Conservation (phyloP, 2,113 vertebrate species). For the Anarrhichthys ocellatus region DNA sequence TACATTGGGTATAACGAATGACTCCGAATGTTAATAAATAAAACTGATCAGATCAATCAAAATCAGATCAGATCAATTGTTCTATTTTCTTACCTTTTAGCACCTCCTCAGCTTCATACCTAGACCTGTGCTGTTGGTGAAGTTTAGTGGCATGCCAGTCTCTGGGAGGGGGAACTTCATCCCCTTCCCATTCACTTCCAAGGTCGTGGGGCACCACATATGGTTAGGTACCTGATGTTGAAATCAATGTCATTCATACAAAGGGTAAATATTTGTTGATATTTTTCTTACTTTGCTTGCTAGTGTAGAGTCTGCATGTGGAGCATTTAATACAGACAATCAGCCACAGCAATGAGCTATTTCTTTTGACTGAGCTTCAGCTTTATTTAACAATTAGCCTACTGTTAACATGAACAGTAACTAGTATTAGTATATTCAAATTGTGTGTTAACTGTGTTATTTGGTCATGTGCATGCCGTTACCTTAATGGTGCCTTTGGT, state of each 20-base stretch:
- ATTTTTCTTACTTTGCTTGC: background rate
- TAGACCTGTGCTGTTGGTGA: conserved; percentile 56
- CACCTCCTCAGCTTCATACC: conserved; percentile 80
- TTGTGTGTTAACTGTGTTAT: too few relatives aligned
- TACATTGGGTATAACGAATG: background rate
- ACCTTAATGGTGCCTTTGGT: too few relatives aligned
- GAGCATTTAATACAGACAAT: background rate
- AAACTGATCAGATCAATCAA: background rate
- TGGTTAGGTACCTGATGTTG: conserved; percentile 61
- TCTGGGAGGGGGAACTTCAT: conserved; percentile 65
- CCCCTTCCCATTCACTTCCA: conserved; percentile 62
- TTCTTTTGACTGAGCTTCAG: too few relatives aligned
- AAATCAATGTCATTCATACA: background rate
- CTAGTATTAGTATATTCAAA: too few relatives aligned
- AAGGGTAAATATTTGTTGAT: background rate
- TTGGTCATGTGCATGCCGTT: too few relatives aligned
- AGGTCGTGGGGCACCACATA: conserved; percentile 71
- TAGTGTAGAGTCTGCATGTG: background rate
- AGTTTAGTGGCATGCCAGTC: conserved; percentile 62
- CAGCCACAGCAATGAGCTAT: too few relatives aligned
- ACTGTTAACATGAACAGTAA: too few relatives aligned
- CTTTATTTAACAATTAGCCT: too few relatives aligned
- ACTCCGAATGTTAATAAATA: background rate
- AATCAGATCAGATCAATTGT: background rate
- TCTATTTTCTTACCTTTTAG: conserved; percentile 67